A percentile compares a stretch with the other conserved stretches of the same genome.
Evolutionary conservation across 1,140 invertebrate genomes (phyloP).

Genomic region (Drosophila sulfurigaster): DNA sequence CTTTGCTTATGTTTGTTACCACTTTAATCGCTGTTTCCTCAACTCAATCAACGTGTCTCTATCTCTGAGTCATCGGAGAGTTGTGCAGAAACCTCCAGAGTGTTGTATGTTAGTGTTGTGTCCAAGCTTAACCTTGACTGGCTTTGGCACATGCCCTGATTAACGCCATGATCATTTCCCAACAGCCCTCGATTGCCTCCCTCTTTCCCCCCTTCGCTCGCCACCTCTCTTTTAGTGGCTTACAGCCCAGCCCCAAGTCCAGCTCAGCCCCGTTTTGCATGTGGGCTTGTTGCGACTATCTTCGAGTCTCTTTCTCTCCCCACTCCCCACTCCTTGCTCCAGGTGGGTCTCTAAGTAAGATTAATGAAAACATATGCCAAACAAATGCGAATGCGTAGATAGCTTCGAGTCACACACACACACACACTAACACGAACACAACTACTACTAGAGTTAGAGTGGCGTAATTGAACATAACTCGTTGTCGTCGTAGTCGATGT

Average conservation of each 20-base stretch:
- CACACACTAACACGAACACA: slow-evolving; percentile 2
- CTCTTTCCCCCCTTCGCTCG: slow-evolving; percentile 34
- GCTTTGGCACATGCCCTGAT: slow-evolving; percentile 77
- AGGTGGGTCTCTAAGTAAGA: slow-evolving; percentile 54
- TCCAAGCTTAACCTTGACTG: slow-evolving; percentile 60
- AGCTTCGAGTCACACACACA: slow-evolving; percentile 57
- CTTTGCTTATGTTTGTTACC: slow-evolving; percentile 14
- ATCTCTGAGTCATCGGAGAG: slow-evolving; percentile 31
- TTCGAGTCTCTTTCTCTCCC: slow-evolving; percentile 24
- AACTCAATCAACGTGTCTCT: slow-evolving; percentile 26
- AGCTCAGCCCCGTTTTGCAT: slow-evolving; percentile 12
- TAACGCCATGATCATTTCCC: slow-evolving; percentile 51
- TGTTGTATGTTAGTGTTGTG: not conserved
- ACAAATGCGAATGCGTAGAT: slow-evolving; percentile 73
- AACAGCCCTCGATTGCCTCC: slow-evolving; percentile 32
- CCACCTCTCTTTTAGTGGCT: slow-evolving; percentile 13
- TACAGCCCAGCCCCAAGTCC: slow-evolving; percentile 4
- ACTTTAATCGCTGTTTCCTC: slow-evolving; percentile 30
- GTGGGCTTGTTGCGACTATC: slow-evolving; percentile 17
- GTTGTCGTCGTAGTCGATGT: slow-evolving; percentile 37
- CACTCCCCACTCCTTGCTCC: slow-evolving; percentile 20
- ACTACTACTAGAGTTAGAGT: slow-evolving; percentile 27
- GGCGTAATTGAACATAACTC: slow-evolving; percentile 58
- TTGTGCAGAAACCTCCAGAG: slow-evolving; percentile 7
- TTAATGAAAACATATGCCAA: slow-evolving; percentile 81